These are phyloP conservation scores for Valencia hispanica DNA, from an alignment of 2,797 vertebrate genomes.

Conservation along the genomic window DNA sequence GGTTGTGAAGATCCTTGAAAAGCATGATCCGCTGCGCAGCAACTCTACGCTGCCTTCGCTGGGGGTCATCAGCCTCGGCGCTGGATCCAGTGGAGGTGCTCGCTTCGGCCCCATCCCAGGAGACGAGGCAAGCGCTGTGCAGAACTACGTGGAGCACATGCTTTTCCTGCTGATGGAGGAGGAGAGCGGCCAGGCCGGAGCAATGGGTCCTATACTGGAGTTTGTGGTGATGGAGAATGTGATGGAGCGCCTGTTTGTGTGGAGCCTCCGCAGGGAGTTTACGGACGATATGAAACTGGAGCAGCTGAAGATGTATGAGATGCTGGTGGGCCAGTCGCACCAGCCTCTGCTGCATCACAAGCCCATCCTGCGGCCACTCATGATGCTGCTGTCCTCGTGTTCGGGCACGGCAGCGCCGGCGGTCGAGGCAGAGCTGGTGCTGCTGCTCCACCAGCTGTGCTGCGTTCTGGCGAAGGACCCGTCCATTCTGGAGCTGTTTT, in stretches of 20 bases:
- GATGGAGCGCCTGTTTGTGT: conserved; percentile 98
- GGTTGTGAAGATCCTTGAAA: conserved; percentile 98
- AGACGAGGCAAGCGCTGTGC: conserved; percentile 95
- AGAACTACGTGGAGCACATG: conserved; percentile 99
- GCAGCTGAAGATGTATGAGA: conserved; percentile 98
- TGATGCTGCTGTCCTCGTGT: conserved; percentile 97
- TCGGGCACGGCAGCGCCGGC: conserved; percentile 81
- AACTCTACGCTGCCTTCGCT: conserved; percentile 51
- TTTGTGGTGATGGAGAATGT: conserved; percentile 98
- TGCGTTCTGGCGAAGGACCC: conserved; percentile 95
- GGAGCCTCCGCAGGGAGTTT: conserved; percentile 94
- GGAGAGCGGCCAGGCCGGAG: conserved; percentile 85
- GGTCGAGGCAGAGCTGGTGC: conserved; percentile 91
- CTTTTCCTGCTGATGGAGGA: conserved; percentile 95
- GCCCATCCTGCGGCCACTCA: conserved; percentile 92
- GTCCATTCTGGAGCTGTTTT: conserved; percentile 96
- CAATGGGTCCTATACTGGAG: conserved; percentile 98
- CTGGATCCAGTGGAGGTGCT: conserved; percentile 25
- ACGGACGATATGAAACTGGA: conserved; percentile 96
- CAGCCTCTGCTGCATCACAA: conserved; percentile 98
- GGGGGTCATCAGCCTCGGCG: conserved; percentile 57
- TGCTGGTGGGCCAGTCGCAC: conserved; percentile 91
- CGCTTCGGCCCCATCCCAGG: conserved; percentile 83
- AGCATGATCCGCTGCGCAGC: conserved; percentile 92
- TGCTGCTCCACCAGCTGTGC: conserved; percentile 95